Percentiles rank a stretch among this genome's conserved stretches.
phyloP scores from a whole-genome alignment of 2,888 invertebrate genomes.

The Trachelus stipa region DNA sequence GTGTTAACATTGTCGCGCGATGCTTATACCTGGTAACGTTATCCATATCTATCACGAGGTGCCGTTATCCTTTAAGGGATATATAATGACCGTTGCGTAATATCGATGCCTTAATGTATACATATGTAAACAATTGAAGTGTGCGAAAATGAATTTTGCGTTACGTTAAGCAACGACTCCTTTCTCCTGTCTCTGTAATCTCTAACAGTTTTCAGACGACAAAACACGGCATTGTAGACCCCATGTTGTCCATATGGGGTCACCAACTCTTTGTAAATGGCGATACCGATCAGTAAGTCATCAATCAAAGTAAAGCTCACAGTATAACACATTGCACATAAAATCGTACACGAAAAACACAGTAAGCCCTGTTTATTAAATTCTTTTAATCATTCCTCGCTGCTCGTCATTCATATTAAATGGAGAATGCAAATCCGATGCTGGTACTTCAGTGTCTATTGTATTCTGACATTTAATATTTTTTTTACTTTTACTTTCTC shows the following conservation, averaged over 20 bases:
- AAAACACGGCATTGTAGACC: constrained; percentile 97
- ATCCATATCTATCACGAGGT: no score
- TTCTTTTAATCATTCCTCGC: background rate
- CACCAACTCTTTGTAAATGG: constrained; percentile 98
- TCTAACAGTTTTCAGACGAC: constrained; percentile 72
- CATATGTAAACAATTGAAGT: background rate
- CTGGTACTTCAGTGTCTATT: background rate
- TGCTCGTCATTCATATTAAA: background rate
- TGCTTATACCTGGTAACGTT: background rate
- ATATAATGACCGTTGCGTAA: no score
- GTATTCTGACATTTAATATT: constrained; percentile 1
- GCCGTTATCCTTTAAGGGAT: no score
- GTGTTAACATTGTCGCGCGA: background rate
- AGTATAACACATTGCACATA: constrained; percentile 30
- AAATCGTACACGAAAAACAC: background rate
- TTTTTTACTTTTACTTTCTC: constrained; percentile 14
- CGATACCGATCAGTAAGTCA: constrained; percentile 96
- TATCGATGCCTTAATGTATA: no score
- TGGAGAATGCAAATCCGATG: background rate
- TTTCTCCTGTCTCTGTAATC: constrained; percentile 62
- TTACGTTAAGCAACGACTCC: constrained; percentile 7
- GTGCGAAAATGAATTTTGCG: background rate
- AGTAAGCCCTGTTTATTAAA: background rate
- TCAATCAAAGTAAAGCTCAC: constrained; percentile 56
- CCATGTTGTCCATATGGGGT: constrained; percentile 98